Base-by-base conservation (phyloP, 2,113 vertebrate genomes). In the Gambusia affinis region DNA sequence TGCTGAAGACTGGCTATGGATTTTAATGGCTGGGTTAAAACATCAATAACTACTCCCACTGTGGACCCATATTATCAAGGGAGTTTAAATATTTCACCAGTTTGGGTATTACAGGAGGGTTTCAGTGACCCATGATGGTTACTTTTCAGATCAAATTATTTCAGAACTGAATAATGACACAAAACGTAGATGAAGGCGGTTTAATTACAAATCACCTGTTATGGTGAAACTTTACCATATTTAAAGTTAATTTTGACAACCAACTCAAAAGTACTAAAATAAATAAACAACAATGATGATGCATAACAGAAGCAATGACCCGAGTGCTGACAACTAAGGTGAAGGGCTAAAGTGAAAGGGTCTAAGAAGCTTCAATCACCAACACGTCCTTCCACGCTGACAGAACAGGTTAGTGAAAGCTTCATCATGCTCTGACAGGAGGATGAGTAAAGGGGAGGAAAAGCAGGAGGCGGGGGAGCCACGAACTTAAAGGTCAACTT, bases 401-500 rank as follows among this genome's bases (percentile, higher is more conserved):
- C 88, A 91, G 80, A 85, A 85, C 85, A 81, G 84, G 85, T 91
- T 90, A 94, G 90, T 91, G 88, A 89, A 95, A 93, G 90, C 92
- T 90, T 86, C 87, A 85, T 94, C 87, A 70, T 89, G 92, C 87
- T 93, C 88, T 95, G 94, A 96, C 94, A 96, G 93, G 80, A 85
- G 89, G 93, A 94, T 86, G 85, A 85, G 67, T 69, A 73, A 44
- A 76, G 68, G 73, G 85, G 76, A 72, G 67, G 61, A 72, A 77
- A 81, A 71, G 67, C 47, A 64, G 78, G 78, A 71, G 82, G 73
- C 7, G 17, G 60, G 74, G 91, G 91, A 60, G 82, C 63, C 67
- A 78, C 47, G 69, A 87, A 94, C 85, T 81, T 82, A 95, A 96
- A 96, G 94, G 92, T 96, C 95, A 96, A 82, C 74, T 67, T 91